Conservation (phyloP, 2,113 vertebrate species). For the Chlorodrepanis virens region DNA sequence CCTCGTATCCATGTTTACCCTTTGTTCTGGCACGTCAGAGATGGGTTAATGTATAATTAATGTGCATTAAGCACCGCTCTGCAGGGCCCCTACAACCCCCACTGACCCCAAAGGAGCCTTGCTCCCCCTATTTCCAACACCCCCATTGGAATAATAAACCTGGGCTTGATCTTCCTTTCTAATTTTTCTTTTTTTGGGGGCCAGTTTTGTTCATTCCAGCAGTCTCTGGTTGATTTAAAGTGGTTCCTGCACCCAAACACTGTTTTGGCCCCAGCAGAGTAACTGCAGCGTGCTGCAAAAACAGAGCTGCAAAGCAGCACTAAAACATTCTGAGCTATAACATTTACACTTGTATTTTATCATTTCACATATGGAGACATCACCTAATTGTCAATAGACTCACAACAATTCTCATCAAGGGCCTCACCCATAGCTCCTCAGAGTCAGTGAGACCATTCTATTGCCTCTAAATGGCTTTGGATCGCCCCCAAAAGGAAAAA, state of each 20-base stretch:
- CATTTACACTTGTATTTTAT: not conserved
- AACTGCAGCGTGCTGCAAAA: not conserved
- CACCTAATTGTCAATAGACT: not conserved
- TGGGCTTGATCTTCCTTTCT: not conserved
- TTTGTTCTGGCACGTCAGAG: not conserved
- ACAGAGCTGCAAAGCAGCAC: not conserved
- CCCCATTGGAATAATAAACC: not conserved
- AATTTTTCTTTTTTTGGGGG: not conserved
- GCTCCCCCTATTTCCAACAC: not conserved
- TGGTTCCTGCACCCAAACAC: not conserved
- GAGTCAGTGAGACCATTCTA: not conserved
- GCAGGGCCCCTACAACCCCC: not conserved
- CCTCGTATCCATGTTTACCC: not conserved
- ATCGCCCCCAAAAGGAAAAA: not conserved
- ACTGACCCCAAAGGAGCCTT: not conserved
- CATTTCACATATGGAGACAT: slow-evolving; percentile 1
- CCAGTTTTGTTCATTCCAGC: not conserved
- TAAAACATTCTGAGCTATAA: not conserved
- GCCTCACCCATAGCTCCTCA: not conserved
- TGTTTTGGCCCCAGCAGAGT: not conserved
- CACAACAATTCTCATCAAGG: not conserved
- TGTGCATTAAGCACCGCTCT: not conserved
- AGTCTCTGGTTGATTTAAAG: not conserved
- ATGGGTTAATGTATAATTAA: not conserved
- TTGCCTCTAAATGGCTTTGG: slow-evolving; percentile 22